These are phyloP conservation scores for Cairina moschata DNA, from an alignment of 2,113 vertebrate species.

Conservation along the genomic window DNA sequence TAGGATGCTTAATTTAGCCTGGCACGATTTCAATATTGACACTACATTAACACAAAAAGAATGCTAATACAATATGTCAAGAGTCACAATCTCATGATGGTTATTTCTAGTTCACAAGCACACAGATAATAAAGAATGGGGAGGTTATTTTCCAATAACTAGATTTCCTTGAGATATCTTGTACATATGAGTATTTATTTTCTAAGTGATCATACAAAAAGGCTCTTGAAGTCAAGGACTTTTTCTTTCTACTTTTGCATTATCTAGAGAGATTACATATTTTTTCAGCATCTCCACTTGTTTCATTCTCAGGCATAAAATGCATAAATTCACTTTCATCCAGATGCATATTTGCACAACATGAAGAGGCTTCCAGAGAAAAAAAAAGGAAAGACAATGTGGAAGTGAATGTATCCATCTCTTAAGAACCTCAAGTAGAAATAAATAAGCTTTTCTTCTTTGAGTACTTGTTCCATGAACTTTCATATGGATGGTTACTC, in stretches of 20 bases:
- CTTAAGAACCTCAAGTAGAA: background rate
- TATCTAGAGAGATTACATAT: background rate
- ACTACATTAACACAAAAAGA: constrained; percentile 24
- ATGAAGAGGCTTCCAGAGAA: background rate
- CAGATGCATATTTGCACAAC: background rate
- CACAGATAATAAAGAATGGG: background rate
- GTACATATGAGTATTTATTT: background rate
- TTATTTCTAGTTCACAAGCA: constrained; percentile 3
- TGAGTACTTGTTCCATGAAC: background rate
- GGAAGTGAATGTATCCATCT: background rate
- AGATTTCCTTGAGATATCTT: background rate
- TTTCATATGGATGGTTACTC: background rate
- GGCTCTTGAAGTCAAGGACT: background rate
- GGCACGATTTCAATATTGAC: constrained; percentile 52
- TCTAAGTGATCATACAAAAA: background rate
- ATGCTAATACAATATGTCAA: background rate
- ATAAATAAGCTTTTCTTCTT: background rate
- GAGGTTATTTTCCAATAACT: background rate
- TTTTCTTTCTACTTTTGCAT: background rate
- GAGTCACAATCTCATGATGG: background rate
- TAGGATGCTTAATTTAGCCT: constrained; percentile 44
- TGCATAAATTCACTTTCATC: background rate
- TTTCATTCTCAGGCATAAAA: background rate
- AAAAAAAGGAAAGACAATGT: background rate
- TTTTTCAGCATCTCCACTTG: background rate